A percentile compares a stretch with the other conserved stretches of the same genome.
Conservation (phyloP, 2,113 vertebrate species). For the Microcebus jonahi region DNA sequence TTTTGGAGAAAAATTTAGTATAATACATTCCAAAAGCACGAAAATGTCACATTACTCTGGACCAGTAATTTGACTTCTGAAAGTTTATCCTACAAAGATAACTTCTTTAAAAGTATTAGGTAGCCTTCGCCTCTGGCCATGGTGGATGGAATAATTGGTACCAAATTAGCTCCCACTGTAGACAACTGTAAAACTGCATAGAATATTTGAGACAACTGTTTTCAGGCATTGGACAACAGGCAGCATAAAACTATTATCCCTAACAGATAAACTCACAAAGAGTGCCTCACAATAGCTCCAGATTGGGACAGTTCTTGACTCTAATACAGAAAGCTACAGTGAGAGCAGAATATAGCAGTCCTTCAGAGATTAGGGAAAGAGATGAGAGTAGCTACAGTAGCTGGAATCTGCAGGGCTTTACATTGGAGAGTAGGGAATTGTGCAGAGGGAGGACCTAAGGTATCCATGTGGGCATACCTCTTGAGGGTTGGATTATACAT, state of each 20-base stretch:
- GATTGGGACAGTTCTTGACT: background rate
- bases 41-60: background rate
- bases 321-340: background rate
- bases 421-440: background rate
- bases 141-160: background rate
- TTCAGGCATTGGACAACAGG: background rate
- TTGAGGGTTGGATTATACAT: background rate
- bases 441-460: background rate
- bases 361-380: background rate
- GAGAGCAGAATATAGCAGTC: background rate
- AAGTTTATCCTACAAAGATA: background rate
- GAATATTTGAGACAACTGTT: background rate
- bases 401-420: background rate
- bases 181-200: background rate
- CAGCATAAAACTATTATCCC: background rate
- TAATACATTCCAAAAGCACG: background rate
- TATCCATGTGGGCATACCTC: background rate
- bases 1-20: background rate
- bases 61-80: slow-evolving; percentile 31
- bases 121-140: background rate
- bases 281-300: background rate
- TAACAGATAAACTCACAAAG: background rate
- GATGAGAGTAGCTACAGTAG: background rate
- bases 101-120: background rate
- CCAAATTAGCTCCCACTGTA: background rate